phyloP scores from a whole-genome alignment of 2,113 vertebrate species.

The Pseudopodoces humilis region DNA sequence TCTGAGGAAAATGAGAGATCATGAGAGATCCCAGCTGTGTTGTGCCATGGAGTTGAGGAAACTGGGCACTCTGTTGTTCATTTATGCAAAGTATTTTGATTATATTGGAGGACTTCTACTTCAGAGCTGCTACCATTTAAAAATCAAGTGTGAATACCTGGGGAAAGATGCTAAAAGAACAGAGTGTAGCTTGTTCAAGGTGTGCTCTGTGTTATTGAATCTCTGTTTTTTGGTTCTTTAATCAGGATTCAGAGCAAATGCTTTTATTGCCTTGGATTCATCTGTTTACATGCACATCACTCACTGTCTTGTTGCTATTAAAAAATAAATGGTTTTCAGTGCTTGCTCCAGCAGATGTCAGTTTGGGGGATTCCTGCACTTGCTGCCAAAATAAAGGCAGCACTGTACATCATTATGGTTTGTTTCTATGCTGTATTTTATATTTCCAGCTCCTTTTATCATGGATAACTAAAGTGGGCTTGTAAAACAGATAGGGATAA shows the following conservation, averaged over 20 bases:
- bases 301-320: neutral
- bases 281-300: neutral
- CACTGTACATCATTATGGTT: neutral
- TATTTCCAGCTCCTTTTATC: neutral
- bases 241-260: neutral
- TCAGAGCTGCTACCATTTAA: neutral
- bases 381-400: neutral
- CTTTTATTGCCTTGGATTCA: neutral
- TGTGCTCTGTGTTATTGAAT: rapidly evolving
- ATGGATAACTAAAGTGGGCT: neutral
- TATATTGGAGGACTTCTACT: neutral
- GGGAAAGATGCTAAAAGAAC: neutral
- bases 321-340: neutral
- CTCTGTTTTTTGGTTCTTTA: neutral
- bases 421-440: neutral
- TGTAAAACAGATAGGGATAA: neutral
- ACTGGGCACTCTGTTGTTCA: rapidly evolving
- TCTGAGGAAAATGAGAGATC: neutral
- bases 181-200: neutral
- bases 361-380: neutral
- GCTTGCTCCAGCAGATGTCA: neutral
- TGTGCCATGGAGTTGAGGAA: neutral
- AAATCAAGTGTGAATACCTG: neutral
- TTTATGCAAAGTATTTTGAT: neutral
- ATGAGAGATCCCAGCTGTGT: neutral